Evolutionary conservation across 30 jellyfish, hydroid and myxozoan genomes (phyloP).

Genomic region (Morbakka virulenta): DNA sequence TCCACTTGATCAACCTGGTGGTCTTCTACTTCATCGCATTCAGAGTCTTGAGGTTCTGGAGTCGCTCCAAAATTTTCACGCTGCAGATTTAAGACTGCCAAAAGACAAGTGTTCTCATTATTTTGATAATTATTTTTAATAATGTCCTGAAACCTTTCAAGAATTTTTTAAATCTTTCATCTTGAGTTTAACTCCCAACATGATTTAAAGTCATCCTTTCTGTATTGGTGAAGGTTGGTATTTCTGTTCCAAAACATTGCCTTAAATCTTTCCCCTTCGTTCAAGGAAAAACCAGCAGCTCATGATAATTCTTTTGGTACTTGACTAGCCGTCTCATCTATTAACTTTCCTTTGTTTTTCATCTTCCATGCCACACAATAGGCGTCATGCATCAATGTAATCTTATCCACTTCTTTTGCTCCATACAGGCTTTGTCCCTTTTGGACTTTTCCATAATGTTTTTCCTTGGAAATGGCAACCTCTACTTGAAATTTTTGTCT

Average conservation of each 20-base stretch:
- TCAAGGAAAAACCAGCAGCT: conserved; percentile 1
- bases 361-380: conserved; percentile 27
- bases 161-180: no score
- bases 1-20: no score
- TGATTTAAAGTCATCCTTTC: conserved; percentile 15
- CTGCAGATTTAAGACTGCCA: no score
- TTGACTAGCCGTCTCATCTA: conserved; percentile 6
- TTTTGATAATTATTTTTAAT: no score
- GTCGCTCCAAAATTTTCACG: no score
- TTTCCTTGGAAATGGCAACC: conserved; percentile 21
- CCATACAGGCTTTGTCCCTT: no score
- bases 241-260: conserved; percentile 17
- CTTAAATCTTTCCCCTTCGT: conserved; percentile 9
- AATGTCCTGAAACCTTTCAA: no score
- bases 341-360: background rate
- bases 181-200: conserved; percentile 11
- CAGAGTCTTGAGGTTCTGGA: no score
- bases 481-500: background rate
- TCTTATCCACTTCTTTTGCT: no score
- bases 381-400: conserved; percentile 10
- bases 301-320: background rate
- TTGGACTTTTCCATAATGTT: no score
- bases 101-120: no score
- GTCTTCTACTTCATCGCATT: no score
- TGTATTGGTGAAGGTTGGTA: conserved; percentile 26